Conservation (phyloP, 1,140 invertebrate genomes). For the Drosophila tristis region DNA sequence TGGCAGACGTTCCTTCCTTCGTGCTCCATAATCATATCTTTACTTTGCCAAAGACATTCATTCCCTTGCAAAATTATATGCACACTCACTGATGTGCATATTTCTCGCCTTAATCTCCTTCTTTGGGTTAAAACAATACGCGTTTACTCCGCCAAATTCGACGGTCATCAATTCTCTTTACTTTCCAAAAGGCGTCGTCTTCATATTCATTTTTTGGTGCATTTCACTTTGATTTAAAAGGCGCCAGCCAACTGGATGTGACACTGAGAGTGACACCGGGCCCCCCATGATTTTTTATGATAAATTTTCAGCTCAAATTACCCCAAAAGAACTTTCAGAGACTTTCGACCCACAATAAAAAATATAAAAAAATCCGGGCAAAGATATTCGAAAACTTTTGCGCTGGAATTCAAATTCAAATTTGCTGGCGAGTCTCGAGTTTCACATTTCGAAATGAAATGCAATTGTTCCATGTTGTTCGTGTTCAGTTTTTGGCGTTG, state of each 20-base stretch:
- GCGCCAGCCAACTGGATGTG: slow-evolving; percentile 51
- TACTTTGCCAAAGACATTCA: too few relatives aligned
- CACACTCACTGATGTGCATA: too few relatives aligned
- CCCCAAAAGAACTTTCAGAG: slow-evolving; percentile 24
- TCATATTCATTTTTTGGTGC: slow-evolving; percentile 21
- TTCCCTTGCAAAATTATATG: too few relatives aligned
- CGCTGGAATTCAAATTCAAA: slow-evolving; percentile 13
- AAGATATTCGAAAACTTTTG: slow-evolving; percentile 22
- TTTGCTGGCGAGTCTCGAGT: slow-evolving; percentile 34
- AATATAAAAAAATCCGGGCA: background rate
- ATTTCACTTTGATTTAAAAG: slow-evolving; percentile 64
- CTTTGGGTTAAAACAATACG: slow-evolving; percentile 25
- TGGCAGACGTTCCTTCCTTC: too few relatives aligned
- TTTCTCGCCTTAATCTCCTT: too few relatives aligned
- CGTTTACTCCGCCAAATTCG: background rate
- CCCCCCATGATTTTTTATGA: slow-evolving; percentile 46
- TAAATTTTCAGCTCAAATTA: slow-evolving; percentile 67
- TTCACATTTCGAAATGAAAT: slow-evolving; percentile 35
- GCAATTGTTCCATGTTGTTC: slow-evolving; percentile 22
- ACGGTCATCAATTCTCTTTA: slow-evolving; percentile 48
- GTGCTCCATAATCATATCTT: too few relatives aligned
- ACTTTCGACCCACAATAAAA: slow-evolving; percentile 44
- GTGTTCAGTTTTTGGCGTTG: slow-evolving; percentile 40
- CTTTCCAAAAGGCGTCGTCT: slow-evolving; percentile 23
- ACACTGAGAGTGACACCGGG: slow-evolving; percentile 60